Conservation (phyloP, 2,113 vertebrate species). For the Solea solea region DNA sequence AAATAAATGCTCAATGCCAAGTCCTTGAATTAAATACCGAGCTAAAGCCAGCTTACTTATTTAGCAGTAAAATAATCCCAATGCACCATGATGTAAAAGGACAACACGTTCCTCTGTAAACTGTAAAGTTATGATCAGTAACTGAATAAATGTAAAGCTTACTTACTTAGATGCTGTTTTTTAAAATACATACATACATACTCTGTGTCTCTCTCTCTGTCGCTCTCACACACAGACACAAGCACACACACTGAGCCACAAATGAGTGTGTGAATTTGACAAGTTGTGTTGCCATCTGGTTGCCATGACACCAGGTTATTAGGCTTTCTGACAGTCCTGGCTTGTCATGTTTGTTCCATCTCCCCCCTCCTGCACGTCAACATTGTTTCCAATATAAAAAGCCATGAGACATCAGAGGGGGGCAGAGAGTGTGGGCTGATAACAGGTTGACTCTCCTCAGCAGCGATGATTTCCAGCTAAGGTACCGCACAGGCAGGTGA, state of each 20-base stretch:
- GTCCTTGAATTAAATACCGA: too few relatives aligned
- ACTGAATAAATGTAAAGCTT: too few relatives aligned
- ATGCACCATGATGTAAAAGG: too few relatives aligned
- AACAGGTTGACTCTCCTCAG: slow-evolving; percentile 11
- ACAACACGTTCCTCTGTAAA: too few relatives aligned
- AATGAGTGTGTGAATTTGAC: slow-evolving; percentile 81
- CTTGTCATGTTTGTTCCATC: slow-evolving; percentile 40
- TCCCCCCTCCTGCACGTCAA: slow-evolving; percentile 32
- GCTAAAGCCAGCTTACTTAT: too few relatives aligned
- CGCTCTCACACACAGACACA: too few relatives aligned
- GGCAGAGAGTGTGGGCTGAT: slow-evolving; percentile 31
- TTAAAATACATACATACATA: too few relatives aligned
- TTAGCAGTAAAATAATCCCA: too few relatives aligned
- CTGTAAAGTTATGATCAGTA: too few relatives aligned
- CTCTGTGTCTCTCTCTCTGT: too few relatives aligned
- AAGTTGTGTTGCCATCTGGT: slow-evolving; percentile 73
- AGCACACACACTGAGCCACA: slow-evolving; percentile 56
- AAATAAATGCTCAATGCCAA: too few relatives aligned
- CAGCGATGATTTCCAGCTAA: slow-evolving; percentile 21
- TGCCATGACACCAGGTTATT: slow-evolving; percentile 78
- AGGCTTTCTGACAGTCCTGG: slow-evolving; percentile 47
- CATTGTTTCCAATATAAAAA: slow-evolving; percentile 49
- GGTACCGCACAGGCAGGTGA: not conserved
- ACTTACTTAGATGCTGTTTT: too few relatives aligned
- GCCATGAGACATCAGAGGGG: slow-evolving; percentile 15